A percentile compares a stretch with the other conserved stretches of the same genome.
Conservation (phyloP, 1,140 invertebrate species). For the Ostrea edulis region DNA sequence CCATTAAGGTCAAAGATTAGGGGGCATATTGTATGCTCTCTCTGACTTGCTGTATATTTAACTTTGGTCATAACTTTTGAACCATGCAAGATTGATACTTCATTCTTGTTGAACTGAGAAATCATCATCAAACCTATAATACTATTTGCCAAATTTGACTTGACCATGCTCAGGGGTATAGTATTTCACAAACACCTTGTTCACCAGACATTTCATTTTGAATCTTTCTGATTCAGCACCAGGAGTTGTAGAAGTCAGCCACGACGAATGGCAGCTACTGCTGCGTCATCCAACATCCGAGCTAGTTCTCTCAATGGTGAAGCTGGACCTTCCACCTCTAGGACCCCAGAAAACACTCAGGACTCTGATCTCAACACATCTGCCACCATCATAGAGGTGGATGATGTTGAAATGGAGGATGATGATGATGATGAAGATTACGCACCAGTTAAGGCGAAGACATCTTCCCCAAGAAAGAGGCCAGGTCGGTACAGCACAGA, state of each 20-base stretch:
- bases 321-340: neutral
- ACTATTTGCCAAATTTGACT: no score
- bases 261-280: neutral
- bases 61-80: no score
- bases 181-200: neutral
- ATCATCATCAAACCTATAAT: no score
- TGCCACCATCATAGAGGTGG: conserved; percentile 9
- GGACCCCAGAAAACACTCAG: neutral
- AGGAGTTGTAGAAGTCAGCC: conserved; percentile 1
- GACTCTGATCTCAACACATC: conserved; percentile 1
- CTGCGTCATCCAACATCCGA: neutral
- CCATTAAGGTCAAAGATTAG: no score
- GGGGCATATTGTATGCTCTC: no score
- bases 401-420: neutral
- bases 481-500: neutral
- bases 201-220: neutral
- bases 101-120: no score
- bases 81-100: no score
- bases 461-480: neutral
- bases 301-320: neutral
- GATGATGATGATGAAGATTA: conserved; percentile 29
- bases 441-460: neutral
- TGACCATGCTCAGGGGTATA: no score
- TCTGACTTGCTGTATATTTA: no score
- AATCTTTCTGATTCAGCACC: neutral